Percentiles rank a stretch among this genome's conserved stretches.
Evolutionary conservation across 1,140 invertebrate species (phyloP).

Genomic region (Lepidostoma basale): DNA sequence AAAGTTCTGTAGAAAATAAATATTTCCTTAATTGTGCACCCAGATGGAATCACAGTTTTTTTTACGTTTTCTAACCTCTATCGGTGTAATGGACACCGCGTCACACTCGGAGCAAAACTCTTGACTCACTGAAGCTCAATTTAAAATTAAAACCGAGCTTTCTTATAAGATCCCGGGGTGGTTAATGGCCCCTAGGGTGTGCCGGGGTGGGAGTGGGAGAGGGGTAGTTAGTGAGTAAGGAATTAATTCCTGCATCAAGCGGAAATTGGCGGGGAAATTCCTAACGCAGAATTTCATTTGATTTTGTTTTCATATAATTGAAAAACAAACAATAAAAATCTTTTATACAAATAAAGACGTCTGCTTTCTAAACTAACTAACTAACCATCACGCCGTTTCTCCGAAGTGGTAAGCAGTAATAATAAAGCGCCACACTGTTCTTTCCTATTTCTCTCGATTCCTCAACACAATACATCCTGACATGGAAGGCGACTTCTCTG

Average conservation of each 20-base stretch:
- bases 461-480: too few relatives aligned
- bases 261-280: constrained; percentile 30
- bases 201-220: neutral
- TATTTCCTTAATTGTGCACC: neutral
- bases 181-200: neutral
- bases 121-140: constrained; percentile 19
- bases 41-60: neutral
- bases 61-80: neutral
- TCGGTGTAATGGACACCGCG: neutral
- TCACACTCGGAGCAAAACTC: constrained; percentile 1
- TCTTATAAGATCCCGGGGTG: constrained; percentile 8
- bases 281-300: neutral
- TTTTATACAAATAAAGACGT: too few relatives aligned
- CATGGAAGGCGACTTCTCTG: too few relatives aligned
- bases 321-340: too few relatives aligned
- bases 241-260: constrained; percentile 44
- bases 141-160: constrained; percentile 22
- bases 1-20: neutral
- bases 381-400: too few relatives aligned
- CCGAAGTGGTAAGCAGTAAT: too few relatives aligned
- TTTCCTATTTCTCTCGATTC: too few relatives aligned
- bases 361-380: too few relatives aligned
- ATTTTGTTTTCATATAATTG: too few relatives aligned
- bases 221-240: constrained; percentile 40
- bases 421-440: too few relatives aligned